A percentile compares a stretch with the other conserved stretches of the same genome.
These are phyloP conservation scores for Smithornis capensis DNA, from an alignment of 2,113 vertebrate genomes.

Conservation along the genomic window DNA sequence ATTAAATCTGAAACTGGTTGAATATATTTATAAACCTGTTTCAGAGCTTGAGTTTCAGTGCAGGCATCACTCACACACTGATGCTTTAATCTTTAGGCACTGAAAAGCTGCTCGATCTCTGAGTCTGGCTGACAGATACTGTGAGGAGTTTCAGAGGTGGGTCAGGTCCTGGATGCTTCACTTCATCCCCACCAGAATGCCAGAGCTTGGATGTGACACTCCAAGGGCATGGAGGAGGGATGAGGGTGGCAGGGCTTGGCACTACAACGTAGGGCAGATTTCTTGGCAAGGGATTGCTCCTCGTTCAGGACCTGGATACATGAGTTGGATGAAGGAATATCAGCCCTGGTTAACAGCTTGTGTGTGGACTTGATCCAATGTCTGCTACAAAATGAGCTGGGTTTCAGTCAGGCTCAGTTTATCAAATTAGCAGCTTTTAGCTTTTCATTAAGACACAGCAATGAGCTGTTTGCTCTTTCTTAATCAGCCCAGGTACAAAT, in stretches of 20 bases:
- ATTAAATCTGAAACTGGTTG: background rate
- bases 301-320: background rate
- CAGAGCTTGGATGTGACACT: background rate
- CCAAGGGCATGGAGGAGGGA: background rate
- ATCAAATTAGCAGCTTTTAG: background rate
- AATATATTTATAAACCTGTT: background rate
- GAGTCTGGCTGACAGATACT: background rate
- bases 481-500: background rate
- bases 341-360: background rate
- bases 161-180: background rate
- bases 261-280: background rate
- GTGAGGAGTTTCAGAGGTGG: background rate
- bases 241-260: background rate
- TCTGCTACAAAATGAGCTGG: background rate
- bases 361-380: background rate
- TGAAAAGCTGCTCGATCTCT: background rate
- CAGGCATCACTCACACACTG: background rate
- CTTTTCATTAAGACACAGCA: background rate
- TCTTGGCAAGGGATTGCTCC: background rate
- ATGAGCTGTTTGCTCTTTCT: background rate
- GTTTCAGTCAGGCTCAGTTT: background rate
- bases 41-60: background rate
- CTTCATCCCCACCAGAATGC: background rate
- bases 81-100: background rate
- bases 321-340: background rate